Base-by-base conservation (phyloP, 2,113 vertebrate species). In the Cavia aperea region DNA sequence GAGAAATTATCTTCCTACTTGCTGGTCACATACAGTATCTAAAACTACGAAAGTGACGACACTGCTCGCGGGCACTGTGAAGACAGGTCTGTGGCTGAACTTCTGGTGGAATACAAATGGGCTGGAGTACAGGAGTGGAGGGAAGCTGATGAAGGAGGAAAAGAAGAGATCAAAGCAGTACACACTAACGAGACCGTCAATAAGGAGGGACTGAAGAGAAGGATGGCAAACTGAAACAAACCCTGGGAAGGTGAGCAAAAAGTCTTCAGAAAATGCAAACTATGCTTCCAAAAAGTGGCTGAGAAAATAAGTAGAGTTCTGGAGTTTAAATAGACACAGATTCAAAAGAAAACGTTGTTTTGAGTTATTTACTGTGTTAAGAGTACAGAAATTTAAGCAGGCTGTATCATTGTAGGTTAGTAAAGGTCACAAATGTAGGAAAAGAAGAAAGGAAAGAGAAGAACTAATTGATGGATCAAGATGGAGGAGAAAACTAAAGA, bases 331-430 rank as follows among this genome's bases (percentile, higher is more conserved):
- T 16, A 70, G 33, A 79, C 15, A 75, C 0, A 10, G 39, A 39
- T 83, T 92, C 43, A 86, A 83, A 94, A 93, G 43, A 88, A 86
- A 88, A 56, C 15, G 14, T 16, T 82, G 49, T 39, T 39, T 29
- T 62, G 56, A 73, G 43, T 43, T 33, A 89, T 13, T 46, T 73
- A 62, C 18, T 88, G 36, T 93, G 62, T 93, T 90, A 68, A 94
- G 65, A 90, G 82, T 46, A 84, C 29, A 90, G 0, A 62, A 26
- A 90, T 33, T 54, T 78, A 88, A 72, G 36, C 29, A 90, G 79
- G 15, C 39, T 54, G 90, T 92, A 9, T 75, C 72, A 93, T 75
- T n/a, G 21, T 58, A 58, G 36, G 66, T 84, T 73, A 88, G 58
- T 29, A 90, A 77, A 83, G 60, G 13, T 72, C 63, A 54, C 66